Base-by-base conservation (phyloP, 2,888 invertebrate species). In the Oscheius sp. region DNA sequence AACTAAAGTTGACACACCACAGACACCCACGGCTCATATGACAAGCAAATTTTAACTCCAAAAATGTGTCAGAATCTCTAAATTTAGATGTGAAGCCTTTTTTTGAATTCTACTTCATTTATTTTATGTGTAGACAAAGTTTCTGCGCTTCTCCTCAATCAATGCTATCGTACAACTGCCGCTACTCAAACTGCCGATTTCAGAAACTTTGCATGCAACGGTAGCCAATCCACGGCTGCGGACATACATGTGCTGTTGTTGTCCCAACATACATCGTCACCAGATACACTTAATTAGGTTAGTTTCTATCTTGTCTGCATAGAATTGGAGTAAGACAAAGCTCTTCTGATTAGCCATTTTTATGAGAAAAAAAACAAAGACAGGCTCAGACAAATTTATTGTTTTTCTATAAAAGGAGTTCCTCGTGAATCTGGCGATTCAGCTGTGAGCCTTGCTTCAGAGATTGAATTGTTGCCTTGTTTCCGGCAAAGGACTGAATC, bases 221-320 rank as follows among this genome's bases (percentile, higher is more conserved):
- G 66, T 66, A 66, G 66, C 66, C 61, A 23, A 29, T 25, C 27
- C 63, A 13, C 46, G 66, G 52, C 52, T 52, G 27, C 66, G 52
- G 49, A 66, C 49, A n/a, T 53, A 43, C 45, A 74, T 73, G 78
- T 84, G 84, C 70, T 85, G 82, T 77, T 87, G 85, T 69, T 86
- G 86, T 74, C 69, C 78, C 56, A 76, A 81, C 70, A 77, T 87
- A 63, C 87, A 87, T 72, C 78, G 87, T 43, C 87, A 87, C 78
- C 87, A 87, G 73, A 85, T 87, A 69, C 87, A 87, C 76, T 77
- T 87, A 58, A 85, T 86, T 76, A 87, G 87, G 87, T 85, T 52
- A 74, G 73, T 53, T 21, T 41, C 35, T 35, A 6, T 35, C 5
- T 35, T 35, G 9, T 35, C 9, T 35, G 35, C 9, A 35, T 35